A percentile compares a stretch with the other conserved stretches of the same genome.
Evolutionary conservation across 2,797 vertebrate genomes (phyloP).

Genomic region (Delichon dasypus): DNA sequence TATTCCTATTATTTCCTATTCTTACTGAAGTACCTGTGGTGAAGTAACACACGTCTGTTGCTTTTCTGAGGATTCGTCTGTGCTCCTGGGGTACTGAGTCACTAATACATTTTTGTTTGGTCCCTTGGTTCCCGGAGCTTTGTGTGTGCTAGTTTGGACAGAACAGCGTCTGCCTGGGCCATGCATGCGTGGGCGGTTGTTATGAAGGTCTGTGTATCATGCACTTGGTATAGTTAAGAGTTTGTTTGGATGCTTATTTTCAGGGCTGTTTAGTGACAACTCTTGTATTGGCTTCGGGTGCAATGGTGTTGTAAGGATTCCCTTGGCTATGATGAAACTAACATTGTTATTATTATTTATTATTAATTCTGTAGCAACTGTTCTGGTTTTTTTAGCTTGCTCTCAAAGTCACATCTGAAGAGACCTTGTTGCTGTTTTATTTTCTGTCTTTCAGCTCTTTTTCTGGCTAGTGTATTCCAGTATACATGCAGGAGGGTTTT

Average conservation of each 20-base stretch:
- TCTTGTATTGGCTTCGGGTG: rapidly evolving
- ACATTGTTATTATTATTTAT: rapidly evolving
- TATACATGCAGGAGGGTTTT: not conserved
- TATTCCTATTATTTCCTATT: rapidly evolving
- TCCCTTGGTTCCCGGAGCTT: not conserved
- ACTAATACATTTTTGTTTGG: rapidly evolving
- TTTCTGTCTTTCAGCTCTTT: not conserved
- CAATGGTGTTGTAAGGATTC: not conserved
- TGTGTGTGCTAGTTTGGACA: rapidly evolving
- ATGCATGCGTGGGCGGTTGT: rapidly evolving
- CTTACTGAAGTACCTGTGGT: rapidly evolving
- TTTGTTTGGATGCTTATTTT: not conserved
- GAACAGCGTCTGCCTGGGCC: not conserved
- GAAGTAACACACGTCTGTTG: rapidly evolving
- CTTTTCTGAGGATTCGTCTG: rapidly evolving
- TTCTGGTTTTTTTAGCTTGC: rapidly evolving
- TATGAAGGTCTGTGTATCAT: rapidly evolving
- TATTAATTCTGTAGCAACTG: not conserved
- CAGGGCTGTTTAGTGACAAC: too few species aligned
- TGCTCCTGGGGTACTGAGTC: not conserved
- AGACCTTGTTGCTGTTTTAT: rapidly evolving
- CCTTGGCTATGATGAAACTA: not conserved
- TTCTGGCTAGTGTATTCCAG: rapidly evolving
- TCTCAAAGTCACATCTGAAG: not conserved
- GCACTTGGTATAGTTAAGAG: rapidly evolving